Base-by-base conservation (phyloP, 2,113 vertebrate species). In the Epinephelus lanceolatus region DNA sequence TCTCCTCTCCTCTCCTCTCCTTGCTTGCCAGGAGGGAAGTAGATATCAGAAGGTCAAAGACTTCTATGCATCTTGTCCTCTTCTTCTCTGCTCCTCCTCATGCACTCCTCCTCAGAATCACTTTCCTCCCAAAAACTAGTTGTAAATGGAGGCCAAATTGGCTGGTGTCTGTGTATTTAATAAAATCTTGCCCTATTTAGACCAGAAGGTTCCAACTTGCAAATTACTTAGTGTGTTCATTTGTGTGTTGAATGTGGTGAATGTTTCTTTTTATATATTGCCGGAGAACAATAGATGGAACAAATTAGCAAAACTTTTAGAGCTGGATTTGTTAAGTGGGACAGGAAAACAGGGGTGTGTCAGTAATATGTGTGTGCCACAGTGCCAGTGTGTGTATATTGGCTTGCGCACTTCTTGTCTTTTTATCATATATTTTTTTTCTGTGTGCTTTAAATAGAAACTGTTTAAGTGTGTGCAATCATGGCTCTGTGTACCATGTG, bases 41-140 rank as follows among this genome's bases (percentile, higher is more conserved):
- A 51, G 21, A 71, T 30, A 55, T 82, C 67, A 52, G 49, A 53
- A 61, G 62, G 80, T 76, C 59, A 78, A 68, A 76, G 33, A 72
- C 53, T 53, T 61, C 55, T 45, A 21, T 27, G 76, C 49, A 40
- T 67, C 53, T n/a, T 51, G 23, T 75, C 40, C 73, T 61, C 56
- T 60, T 17, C 21, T 71, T 40, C 19, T 71, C 13, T 42, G 3
- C 78, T 77, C 63, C 62, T 82, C 65, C 11, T 47, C 40, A 49
- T 42, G 33, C 65, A 60, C 21, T 78, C 21, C 27, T 78, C 25
- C 71, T 42, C 30, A 71, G 59, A 83, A 62, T 33, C 2, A 45
- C 56, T 87, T 68, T 86, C 69, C 70, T 66, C 62, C 60, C 66
- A 25, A 81, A 78, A 85, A 71, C n/a, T 13, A 55, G 69, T 21